Evolutionary conservation across 1,140 invertebrate species (phyloP).

Genomic region (Lycorma delicatula): DNA sequence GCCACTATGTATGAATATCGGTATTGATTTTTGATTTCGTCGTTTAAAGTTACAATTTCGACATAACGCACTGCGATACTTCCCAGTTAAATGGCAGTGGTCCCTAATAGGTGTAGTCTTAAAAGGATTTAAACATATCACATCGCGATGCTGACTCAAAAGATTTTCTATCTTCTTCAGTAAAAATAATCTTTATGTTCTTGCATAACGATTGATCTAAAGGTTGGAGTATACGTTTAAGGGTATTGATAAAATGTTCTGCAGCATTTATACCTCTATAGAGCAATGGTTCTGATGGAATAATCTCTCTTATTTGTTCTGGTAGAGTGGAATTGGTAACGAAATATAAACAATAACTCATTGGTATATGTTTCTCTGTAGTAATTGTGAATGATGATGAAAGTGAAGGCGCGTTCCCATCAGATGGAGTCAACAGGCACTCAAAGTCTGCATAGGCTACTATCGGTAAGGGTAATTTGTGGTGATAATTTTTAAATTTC

Average conservation of each 20-base stretch:
- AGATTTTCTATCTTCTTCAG: slow-evolving; percentile 2
- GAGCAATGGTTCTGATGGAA: slow-evolving; percentile 7
- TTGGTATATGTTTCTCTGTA: slow-evolving; percentile 3
- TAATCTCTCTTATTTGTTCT: not conserved
- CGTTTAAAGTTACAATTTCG: slow-evolving; percentile 9
- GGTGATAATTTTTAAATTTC: slow-evolving; percentile 12
- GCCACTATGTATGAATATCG: slow-evolving; percentile 6
- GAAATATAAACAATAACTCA: slow-evolving; percentile 11
- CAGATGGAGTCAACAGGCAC: not conserved
- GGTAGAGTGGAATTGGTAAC: slow-evolving; percentile 3
- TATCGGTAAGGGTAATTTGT: not conserved
- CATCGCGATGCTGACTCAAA: not conserved
- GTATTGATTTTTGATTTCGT: not conserved
- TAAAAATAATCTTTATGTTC: not conserved
- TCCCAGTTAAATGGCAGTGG: slow-evolving; percentile 9
- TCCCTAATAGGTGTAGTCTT: not conserved
- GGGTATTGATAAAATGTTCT: slow-evolving; percentile 3
- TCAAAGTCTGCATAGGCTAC: slow-evolving; percentile 14
- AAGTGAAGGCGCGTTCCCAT: not conserved
- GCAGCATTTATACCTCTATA: slow-evolving; percentile 8
- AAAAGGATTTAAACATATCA: slow-evolving; percentile 4
- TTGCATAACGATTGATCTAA: not conserved
- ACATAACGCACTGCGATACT: slow-evolving; percentile 2
- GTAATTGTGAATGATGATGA: not conserved
- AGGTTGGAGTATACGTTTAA: not conserved